phyloP scores from a whole-genome alignment of 2,797 vertebrate genomes.

The Enteromius mattozi region DNA sequence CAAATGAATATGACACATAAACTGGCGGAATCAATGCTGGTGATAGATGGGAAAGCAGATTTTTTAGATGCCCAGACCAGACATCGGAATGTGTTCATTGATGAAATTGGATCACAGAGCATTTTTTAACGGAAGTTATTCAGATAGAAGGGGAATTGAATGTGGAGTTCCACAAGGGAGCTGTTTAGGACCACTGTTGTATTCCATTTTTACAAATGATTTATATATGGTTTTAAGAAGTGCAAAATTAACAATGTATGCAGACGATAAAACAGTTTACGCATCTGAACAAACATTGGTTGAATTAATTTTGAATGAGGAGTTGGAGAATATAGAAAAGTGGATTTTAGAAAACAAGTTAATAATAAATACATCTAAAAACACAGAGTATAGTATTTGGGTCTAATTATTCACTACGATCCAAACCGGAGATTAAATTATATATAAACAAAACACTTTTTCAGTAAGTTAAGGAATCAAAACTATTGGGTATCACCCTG shows the following conservation, averaged over 20 bases:
- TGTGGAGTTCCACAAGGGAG: slow-evolving; percentile 16
- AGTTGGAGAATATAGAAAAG: slow-evolving; percentile 4
- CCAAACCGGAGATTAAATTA: too few species aligned
- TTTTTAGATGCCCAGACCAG: not conserved
- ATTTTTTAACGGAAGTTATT: too few species aligned
- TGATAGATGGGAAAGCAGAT: not conserved
- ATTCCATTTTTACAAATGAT: slow-evolving; percentile 28
- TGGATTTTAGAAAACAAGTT: slow-evolving; percentile 24
- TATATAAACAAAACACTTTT: slow-evolving; percentile 6
- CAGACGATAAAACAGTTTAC: slow-evolving; percentile 1
- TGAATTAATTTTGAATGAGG: slow-evolving; percentile 11
- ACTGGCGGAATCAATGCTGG: not conserved
- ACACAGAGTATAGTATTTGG: slow-evolving; percentile 35
- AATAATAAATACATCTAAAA: slow-evolving; percentile 20
- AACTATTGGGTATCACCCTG: not conserved
- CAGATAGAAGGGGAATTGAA: not conserved
- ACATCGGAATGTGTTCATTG: not conserved
- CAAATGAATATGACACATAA: not conserved
- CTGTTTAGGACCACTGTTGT: not conserved
- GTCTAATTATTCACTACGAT: not conserved
- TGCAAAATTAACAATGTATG: not conserved
- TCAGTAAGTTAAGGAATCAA: not conserved
- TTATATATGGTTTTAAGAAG: not conserved
- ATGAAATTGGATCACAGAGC: not conserved
- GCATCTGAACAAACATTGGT: not conserved